Evolutionary conservation across 2,888 invertebrate species (phyloP).

Genomic region (Melolontha melolontha): DNA sequence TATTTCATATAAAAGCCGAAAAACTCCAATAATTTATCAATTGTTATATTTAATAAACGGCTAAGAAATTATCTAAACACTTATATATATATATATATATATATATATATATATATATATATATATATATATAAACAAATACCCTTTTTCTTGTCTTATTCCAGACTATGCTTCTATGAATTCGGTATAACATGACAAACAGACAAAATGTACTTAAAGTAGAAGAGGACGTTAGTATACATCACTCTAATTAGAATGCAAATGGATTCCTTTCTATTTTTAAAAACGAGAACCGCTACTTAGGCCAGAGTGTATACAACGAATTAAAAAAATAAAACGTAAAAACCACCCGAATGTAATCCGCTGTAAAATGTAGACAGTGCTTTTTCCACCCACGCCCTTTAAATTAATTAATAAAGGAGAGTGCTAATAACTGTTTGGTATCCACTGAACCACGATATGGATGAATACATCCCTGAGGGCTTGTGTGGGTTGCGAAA

Average conservation of each 20-base stretch:
- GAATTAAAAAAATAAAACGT: conserved; percentile 30
- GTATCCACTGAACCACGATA: conserved; percentile 43
- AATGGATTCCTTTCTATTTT: conserved; percentile 22
- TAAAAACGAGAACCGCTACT: conserved; percentile 26
- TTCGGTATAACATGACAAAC: no score
- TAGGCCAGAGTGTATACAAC: conserved; percentile 27
- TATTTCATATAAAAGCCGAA: no score
- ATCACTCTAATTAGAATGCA: conserved; percentile 34
- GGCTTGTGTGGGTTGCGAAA: conserved; percentile 46
- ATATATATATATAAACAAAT: no score
- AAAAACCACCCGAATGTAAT: conserved; percentile 34
- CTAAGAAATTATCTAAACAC: no score
- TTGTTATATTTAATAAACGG: no score
- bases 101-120: no score
- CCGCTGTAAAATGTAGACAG: conserved; percentile 32
- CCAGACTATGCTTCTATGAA: no score
- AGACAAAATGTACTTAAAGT: no score
- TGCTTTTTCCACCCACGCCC: conserved; percentile 39
- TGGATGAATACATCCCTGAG: conserved; percentile 44
- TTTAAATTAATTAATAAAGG: conserved; percentile 45
- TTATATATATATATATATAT: no score
- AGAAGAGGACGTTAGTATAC: no score
- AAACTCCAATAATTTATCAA: no score
- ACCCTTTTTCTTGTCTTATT: no score
- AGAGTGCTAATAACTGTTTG: conserved; percentile 45